Evolutionary conservation across 2,797 vertebrate species (phyloP), one percentile per base, ranked within the genome.

Genomic region (Pelochelys cantorii): DNA sequence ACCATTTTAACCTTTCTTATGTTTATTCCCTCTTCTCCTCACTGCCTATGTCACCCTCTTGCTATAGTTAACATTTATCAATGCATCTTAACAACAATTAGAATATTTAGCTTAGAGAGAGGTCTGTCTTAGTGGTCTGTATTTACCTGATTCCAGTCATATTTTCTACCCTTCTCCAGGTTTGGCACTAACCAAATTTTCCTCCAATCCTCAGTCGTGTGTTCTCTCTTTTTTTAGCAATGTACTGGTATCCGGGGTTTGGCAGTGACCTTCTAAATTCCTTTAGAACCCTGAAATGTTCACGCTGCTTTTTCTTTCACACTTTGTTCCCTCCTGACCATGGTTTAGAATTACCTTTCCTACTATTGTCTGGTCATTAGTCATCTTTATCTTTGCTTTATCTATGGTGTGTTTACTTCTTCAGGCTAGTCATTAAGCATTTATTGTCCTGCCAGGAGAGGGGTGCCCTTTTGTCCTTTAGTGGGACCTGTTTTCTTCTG

Each of bases 351-450:
- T 52, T 25, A 77, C 4, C 7, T 4, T 11, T 81, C 65, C 37
- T 17, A 68, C 9, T 20, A 68, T 22, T 34, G n/a, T 68, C n/a
- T 18, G n/a, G 31, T 37, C 31, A 71, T 10, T 37, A 71, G 68
- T 71, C 34, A 37, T 34, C 34, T 71, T 23, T 53, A 13, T 4
- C 83, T 27, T 80, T 59, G 29, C 15, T 79, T 12, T 11, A 1
- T 81, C 88, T 90, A n/a, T 88, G 10, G 2, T 0, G 0, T n/a
- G 12, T 84, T 85, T 15, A n/a, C 71, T 31, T 1, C 0, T 31
- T 7, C 53, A 31, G 12, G 52, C 65, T 22, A 71, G 60, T 23
- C 25, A 9, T 48, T 2, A 8, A 62, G 74, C 1, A 1, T 14
- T 25, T 87, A 4, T 22, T 92, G 8, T 88, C 7, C 20, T 65